Evolutionary conservation across 2,888 invertebrate species (phyloP).

Genomic region (Phaonia tiefii): DNA sequence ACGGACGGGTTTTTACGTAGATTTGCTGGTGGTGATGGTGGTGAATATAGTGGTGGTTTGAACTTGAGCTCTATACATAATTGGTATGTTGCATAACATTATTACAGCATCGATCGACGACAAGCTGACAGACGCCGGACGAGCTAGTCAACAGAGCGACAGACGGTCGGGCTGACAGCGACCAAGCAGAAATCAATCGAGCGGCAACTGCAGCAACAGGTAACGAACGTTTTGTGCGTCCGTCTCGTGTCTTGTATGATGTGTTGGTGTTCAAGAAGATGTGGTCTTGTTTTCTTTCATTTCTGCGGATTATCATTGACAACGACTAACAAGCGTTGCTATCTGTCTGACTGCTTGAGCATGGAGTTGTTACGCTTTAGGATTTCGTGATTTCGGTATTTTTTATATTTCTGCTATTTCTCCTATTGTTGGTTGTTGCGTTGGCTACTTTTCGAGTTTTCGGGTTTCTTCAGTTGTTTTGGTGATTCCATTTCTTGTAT

Average conservation of each 20-base stretch:
- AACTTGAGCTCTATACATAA: slow-evolving; percentile 73
- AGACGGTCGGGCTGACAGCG: slow-evolving; percentile 50
- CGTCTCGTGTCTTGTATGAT: neutral
- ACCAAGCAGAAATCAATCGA: slow-evolving; percentile 20
- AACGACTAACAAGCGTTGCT: slow-evolving; percentile 27
- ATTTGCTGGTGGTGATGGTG: slow-evolving; percentile 59
- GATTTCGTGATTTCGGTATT: slow-evolving; percentile 38
- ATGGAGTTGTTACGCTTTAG: slow-evolving; percentile 39
- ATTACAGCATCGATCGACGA: slow-evolving; percentile 76
- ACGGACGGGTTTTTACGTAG: slow-evolving; percentile 64
- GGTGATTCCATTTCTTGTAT: slow-evolving; percentile 6
- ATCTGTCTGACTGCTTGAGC: neutral
- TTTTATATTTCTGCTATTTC: slow-evolving; percentile 32
- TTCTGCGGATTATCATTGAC: slow-evolving; percentile 36
- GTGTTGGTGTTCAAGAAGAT: slow-evolving; percentile 17
- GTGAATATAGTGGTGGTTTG: slow-evolving; percentile 68
- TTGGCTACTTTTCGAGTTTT: slow-evolving; percentile 41
- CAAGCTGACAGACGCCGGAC: slow-evolving; percentile 40
- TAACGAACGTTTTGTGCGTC: slow-evolving; percentile 27
- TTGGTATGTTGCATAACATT: slow-evolving; percentile 76
- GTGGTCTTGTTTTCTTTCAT: slow-evolving; percentile 28
- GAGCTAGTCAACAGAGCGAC: slow-evolving; percentile 38
- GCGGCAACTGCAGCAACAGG: slow-evolving; percentile 57
- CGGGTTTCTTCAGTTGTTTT: slow-evolving; percentile 46
- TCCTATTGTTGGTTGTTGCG: slow-evolving; percentile 2